Evolutionary conservation across 2,888 invertebrate genomes (phyloP), one percentile per base, ranked within the genome.

Genomic region (Thumatha senex): DNA sequence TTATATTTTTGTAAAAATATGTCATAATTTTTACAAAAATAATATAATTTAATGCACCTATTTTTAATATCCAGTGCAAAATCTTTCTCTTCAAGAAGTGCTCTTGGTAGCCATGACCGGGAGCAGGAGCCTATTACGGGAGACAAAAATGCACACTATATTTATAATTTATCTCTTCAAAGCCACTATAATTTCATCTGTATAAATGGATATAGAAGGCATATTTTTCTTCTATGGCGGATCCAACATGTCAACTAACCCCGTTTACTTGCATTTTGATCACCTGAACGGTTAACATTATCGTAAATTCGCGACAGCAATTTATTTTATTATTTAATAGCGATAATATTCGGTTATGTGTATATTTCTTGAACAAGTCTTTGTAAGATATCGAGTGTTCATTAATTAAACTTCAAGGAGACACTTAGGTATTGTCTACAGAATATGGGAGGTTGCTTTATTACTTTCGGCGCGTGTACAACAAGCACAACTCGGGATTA

Each of bases 331-430:
- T 48, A 40, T 42, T 52, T 51, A 41, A 56, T 54, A 45, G 54
- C 48, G 40, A 57, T 59, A 41, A 58, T 62, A 57, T 67, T 67
- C 41, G 53, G 35, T 60, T 43, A 51, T 55, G 55, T 60, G 55
- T 60, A 48, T 64, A 64, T 58, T 63, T 61, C 44, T 52, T 40
- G 41, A 49, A 49, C 41, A 50, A 40, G 38, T 54, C 56, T 59
- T 66, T 62, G 62, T 56, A 29, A 48, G 43, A 49, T 65, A 76
- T 72, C 63, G 67, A 63, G 69, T 61, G 65, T 72, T 72, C 79
- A 82, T 82, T 81, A 78, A 82, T 82, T 81, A 82, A 77, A 76
- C 61, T 74, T 74, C 67, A 70, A 54, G 60, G 58, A 59, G 78
- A 74, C 78, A 77, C 62, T 68, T 70, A 64, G 64, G 70, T 68